Percentiles rank a stretch among this genome's conserved stretches.
phyloP scores from a whole-genome alignment of 2,888 invertebrate genomes.

The Epistrophella euchroma region DNA sequence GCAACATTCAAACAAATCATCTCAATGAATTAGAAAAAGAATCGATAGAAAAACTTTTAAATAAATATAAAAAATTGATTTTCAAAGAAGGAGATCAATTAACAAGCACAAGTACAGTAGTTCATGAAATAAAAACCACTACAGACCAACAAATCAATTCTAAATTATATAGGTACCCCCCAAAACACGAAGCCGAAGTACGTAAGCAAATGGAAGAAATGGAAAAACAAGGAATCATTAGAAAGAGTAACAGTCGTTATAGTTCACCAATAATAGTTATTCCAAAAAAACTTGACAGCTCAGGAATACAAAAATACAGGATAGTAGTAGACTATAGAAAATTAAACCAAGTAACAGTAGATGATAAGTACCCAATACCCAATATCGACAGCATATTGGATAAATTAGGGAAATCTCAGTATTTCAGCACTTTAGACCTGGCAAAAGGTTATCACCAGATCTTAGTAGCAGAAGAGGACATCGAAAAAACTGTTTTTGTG shows the following conservation, averaged over 20 bases:
- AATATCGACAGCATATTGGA: too few species aligned
- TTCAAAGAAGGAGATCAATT: slow-evolving; percentile 26
- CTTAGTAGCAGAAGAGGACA: too few species aligned
- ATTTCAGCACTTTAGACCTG: too few species aligned
- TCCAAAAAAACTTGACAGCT: slow-evolving; percentile 10
- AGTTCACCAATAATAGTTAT: too few species aligned
- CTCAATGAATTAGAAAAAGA: slow-evolving; percentile 43
- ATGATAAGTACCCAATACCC: too few species aligned
- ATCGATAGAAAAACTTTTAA: too few species aligned
- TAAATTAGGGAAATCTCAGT: too few species aligned
- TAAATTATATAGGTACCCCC: slow-evolving; percentile 36
- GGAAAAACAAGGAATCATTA: slow-evolving; percentile 33
- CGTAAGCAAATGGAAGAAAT: slow-evolving; percentile 37
- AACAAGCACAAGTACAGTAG: slow-evolving; percentile 12
- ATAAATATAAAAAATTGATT: slow-evolving; percentile 21
- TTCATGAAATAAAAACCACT: slow-evolving; percentile 27
- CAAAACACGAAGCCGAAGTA: slow-evolving; percentile 35
- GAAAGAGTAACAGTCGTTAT: slow-evolving; percentile 45
- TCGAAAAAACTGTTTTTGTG: too few species aligned
- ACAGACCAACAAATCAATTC: slow-evolving; percentile 31
- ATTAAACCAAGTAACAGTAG: too few species aligned
- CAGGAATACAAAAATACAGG: slow-evolving; percentile 27
- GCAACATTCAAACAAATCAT: slow-evolving; percentile 43
- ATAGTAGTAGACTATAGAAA: background rate
- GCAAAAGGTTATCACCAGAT: too few species aligned